phyloP scores from a whole-genome alignment of 2,797 vertebrate genomes.

The Enteromius afrohamiltoni region DNA sequence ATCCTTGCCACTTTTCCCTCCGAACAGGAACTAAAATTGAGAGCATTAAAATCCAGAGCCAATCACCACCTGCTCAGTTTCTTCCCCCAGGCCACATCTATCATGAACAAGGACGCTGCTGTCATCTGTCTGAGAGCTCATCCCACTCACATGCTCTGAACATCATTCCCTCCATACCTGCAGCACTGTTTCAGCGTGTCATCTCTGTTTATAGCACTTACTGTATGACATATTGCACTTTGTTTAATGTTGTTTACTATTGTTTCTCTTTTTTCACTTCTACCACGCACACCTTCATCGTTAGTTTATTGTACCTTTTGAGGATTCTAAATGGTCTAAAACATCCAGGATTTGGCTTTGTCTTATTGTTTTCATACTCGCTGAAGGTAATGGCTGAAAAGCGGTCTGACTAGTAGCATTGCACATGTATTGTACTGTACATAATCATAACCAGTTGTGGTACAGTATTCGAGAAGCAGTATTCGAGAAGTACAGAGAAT shows the following conservation, averaged over 20 bases:
- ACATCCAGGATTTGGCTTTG: neutral
- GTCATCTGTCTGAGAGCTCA: constrained; percentile 20
- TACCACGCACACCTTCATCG: neutral
- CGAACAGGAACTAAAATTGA: neutral
- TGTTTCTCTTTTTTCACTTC: too few species aligned
- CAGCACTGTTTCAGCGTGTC: neutral
- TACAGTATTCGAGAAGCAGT: too few species aligned
- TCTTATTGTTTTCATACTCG: neutral
- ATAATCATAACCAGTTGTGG: neutral
- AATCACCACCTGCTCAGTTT: constrained; percentile 16
- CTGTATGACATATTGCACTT: neutral
- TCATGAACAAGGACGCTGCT: constrained; percentile 25
- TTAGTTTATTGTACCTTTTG: neutral
- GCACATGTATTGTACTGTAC: neutral
- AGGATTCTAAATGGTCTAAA: neutral
- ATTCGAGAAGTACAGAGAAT: too few species aligned
- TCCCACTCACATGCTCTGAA: neutral
- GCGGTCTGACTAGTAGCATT: neutral
- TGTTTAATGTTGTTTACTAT: neutral
- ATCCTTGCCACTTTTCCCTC: neutral
- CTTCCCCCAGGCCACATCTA: neutral
- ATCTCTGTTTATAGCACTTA: neutral
- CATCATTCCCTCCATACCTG: neutral
- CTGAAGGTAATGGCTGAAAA: neutral
- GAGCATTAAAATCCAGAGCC: constrained; percentile 16